phyloP scores from a whole-genome alignment of 2,113 vertebrate genomes.

The Antigone vipio region DNA sequence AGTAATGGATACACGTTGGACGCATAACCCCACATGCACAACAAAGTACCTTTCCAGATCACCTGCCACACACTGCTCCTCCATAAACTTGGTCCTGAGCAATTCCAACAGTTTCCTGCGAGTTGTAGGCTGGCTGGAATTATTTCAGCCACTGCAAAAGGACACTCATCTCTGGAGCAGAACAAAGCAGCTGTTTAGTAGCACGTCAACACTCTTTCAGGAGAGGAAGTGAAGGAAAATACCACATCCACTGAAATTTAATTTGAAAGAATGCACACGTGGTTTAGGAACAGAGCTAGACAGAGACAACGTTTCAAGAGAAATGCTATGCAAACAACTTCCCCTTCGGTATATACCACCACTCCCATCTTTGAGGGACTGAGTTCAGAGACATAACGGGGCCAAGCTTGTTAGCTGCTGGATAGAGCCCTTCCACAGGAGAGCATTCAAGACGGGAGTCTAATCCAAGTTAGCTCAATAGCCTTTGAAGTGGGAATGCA shows the following conservation, averaged over 20 bases:
- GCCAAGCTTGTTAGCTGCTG: constrained; percentile 11
- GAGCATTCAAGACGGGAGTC: not conserved
- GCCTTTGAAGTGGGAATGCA: not conserved
- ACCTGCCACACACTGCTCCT: not conserved
- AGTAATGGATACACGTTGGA: accelerated
- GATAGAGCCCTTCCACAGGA: not conserved
- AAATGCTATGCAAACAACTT: not conserved
- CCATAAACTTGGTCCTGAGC: not conserved
- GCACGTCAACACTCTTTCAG: not conserved
- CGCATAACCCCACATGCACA: accelerated
- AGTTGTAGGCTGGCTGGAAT: not conserved
- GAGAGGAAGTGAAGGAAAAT: not conserved
- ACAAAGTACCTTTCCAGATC: not conserved
- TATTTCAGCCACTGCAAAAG: not conserved
- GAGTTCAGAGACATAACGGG: not conserved
- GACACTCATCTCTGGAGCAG: not conserved
- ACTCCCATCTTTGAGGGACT: not conserved
- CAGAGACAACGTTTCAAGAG: not conserved
- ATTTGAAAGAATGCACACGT: not conserved
- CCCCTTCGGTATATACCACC: not conserved
- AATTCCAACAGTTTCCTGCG: not conserved
- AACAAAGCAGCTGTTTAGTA: not conserved
- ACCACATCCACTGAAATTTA: not conserved
- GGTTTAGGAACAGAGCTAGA: not conserved
- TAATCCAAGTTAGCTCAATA: not conserved